Base-by-base conservation (phyloP, 2,113 vertebrate species). In the Spermophilus dauricus region DNA sequence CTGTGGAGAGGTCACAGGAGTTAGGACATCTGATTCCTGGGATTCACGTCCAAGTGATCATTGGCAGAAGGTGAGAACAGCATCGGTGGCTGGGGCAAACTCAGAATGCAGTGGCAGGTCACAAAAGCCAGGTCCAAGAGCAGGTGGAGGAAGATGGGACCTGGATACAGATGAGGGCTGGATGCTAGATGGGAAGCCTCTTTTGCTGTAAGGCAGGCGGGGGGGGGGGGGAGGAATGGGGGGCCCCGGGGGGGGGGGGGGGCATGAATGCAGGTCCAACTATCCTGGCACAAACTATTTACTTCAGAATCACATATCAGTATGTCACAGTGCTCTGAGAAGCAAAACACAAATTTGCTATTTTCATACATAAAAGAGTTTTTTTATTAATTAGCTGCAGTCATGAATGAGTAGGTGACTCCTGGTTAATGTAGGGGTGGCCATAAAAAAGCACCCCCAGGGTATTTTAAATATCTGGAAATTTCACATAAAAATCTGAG, bases 401-500 rank as follows among this genome's bases (percentile, higher is more conserved):
- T 65, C 56, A 16, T 0, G 14, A 67, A 65, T 17, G 72, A 75
- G 63, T 8, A 28, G 53, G n/a, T 22, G 45, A 65, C 13, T 39
- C 18, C 48, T 22, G 63, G 76, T 39, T 22, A 32, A 30, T 32
- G 34, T 30, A 24, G 67, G 34, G 9, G 39, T 37, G 77, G 24
- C 26, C 9, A 4, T 24, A 34, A 53, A 14, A 75, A 20, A n/a
- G 39, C 26, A 2, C 34, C n/a, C 48, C 34, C 2, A 6, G 11
- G 28, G 10, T 39, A 53, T 91, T 94, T 90, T 72, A 56, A 93
- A 67, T 87, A 65, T 22, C 42, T 93, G n/a, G 83, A 73, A 67
- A 42, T 73, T 34, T 58, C 69, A 65, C 81, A 58, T 20, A 37
- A 4, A 93, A 93, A 48, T 83, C 61, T 90, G 45, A 45, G 53